Base-by-base conservation (phyloP, 2,797 vertebrate species). In the Typhlichthys eigenmanni region DNA sequence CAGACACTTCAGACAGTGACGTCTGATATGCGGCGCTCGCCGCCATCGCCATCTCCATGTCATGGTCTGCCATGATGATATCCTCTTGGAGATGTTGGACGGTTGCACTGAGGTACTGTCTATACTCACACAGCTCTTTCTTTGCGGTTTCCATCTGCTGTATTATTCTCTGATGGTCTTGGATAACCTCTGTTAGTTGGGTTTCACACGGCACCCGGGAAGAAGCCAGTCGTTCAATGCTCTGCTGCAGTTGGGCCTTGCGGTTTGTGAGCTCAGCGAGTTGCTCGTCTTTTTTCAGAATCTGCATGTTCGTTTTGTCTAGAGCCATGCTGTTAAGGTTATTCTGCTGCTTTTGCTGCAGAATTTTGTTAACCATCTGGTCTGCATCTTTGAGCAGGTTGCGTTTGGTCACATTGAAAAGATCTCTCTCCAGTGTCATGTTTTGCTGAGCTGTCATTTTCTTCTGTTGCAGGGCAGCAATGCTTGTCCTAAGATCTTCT, bases 401-500 rank as follows among this genome's bases (percentile, higher is more conserved):
- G 2, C 73, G 13, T 38, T 82, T 89, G 45, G 58, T 72, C 54
- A 71, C 45, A 0, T 13, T 2, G 73, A 91, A 87, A 0, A 72
- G 61, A 17, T 60, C 45, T 13, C 53, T 90, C 64, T 92, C 84
- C 55, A 69, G 70, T 13, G 5, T 68, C 62, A 83, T 58, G 43
- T 83, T 74, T 32, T 85, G 70, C 63, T 79, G 57, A n/a, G 91
- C 0, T 0, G 82, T 69, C 11, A 46, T 0, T 13, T 74, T 64
- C 0, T 56, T 54, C n/a, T 19, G 56, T 51, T 73, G 60, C 0
- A 66, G 52, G 0, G 29, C 47, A 4, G 47, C 58, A 0, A 81
- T 61, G 74, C 87, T 55, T 16, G 85, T 72, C 62, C 76, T 82
- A 13, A 88, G 65, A 0, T 74, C 34, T 56, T 86, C 90, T 4